Base-by-base conservation (phyloP, 1,140 invertebrate species). In the Anastrepha ludens region DNA sequence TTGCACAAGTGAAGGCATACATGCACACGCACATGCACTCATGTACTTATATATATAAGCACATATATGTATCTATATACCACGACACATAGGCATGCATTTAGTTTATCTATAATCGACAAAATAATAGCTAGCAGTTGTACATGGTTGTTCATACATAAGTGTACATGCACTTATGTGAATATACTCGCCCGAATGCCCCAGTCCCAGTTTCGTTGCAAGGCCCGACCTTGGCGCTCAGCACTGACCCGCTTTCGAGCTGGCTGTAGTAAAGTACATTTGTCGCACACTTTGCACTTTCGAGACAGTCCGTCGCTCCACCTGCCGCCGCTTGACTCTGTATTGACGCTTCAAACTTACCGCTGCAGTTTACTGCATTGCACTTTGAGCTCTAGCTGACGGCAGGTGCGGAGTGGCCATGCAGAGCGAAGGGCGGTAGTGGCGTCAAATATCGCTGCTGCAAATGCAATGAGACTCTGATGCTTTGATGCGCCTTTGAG, bases 211-310 rank as follows among this genome's bases (percentile, higher is more conserved):
- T 91, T 91, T 29, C 65, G 85, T 89, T 89, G 88, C 91, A 90
- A 91, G 90, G 90, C 90, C 90, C 90, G 91, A 90, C 91, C 91
- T 92, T 92, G 91, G 90, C 90, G 90, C 89, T 91, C 91, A 91
- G 90, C 91, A 91, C 89, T 90, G 91, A 92, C 91, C 91, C 88
- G 90, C 91, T 90, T 91, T 90, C 85, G 85, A 29, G 81, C 67
- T 47, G 6, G 41, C 74, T 41, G 39, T 55, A 15, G n/a, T 29
- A 81, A 81, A 81, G 47, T 7, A 8, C 8, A n/a, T 50, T 81
- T 20, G 74, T 81, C 74, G 74, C 74, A 55, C 74, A 55, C 47
- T 81, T 81, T 81, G 74, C 47, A 29, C 44, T 55, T 17, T 81
- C 74, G 74, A 4, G 20, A 41, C 74, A 39, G 13, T 2, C 15